Base-by-base conservation (phyloP, 2,888 invertebrate species). In the Hydrotaea cyrtoneurina region DNA sequence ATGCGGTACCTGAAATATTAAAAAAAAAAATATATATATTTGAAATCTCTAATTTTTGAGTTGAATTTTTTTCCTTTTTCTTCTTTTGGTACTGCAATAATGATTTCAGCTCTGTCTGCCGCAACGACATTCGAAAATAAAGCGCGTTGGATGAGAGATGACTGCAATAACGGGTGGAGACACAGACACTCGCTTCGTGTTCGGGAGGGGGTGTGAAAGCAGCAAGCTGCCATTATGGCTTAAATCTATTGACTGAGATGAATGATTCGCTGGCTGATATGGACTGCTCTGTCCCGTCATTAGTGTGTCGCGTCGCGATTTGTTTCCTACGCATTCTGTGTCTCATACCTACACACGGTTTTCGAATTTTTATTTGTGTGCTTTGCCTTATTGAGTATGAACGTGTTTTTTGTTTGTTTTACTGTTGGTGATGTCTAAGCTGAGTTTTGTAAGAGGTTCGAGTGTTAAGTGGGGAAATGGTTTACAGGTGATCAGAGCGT, bases 291-390 rank as follows among this genome's bases (percentile, higher is more conserved):
- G 69, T 23, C 43, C 39, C 66, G 66, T 43, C 66, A 69, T 39
- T 43, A 46, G 69, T 43, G 69, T 39, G 69, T 69, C 78, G 84
- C 69, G 80, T 77, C 78, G 79, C 62, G n/a, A 77, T 66, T 78
- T 66, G 69, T 86, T 84, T 78, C 86, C 86, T 86, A 86, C 86
- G 86, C 86, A 84, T 55, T 80, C 80, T 71, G 66, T 77, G 53
- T 86, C 36, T 55, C 31, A 36, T 82, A 78, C 86, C 83, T 80
- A 86, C 86, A 86, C 80, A 80, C 82, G 69, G 36, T 77, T 79
- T 82, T 82, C 46, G 39, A 69, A 36, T 80, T 69, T 74, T 73
- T 62, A 59, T 64, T 73, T 79, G 36, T 69, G 39, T 19, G 2
- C 55, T 64, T 77, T 57, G 78, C 83, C 84, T 81, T 85, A 46